Percentiles rank a stretch among this genome's conserved stretches.
Conservation (phyloP, 2,888 invertebrate species). For the Mamestra brassicae region DNA sequence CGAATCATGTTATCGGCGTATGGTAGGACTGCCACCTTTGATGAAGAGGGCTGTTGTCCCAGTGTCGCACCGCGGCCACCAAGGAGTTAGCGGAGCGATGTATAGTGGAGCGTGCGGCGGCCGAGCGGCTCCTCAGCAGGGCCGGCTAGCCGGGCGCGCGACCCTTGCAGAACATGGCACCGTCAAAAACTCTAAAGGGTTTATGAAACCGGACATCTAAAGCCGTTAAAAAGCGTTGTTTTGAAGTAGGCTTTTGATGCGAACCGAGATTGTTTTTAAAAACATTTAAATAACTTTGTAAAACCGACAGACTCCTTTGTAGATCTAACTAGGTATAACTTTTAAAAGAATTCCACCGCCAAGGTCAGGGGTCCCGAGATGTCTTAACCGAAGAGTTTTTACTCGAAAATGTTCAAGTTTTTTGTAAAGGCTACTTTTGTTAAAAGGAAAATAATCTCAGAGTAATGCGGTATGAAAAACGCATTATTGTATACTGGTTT, state of each 20-base stretch:
- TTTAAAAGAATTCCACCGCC: conserved; percentile 37
- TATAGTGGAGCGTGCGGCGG: no score
- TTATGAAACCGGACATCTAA: no score
- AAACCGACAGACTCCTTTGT: conserved; percentile 38
- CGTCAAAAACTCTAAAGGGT: no score
- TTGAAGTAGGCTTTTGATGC: neutral
- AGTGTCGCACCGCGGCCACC: no score
- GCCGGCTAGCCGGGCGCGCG: no score
- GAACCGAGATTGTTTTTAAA: conserved; percentile 19
- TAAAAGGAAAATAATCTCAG: conserved; percentile 30
- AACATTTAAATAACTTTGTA: conserved; percentile 25
- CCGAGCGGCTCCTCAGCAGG: no score
- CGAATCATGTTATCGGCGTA: no score
- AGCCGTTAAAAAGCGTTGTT: neutral
- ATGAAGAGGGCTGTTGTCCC: no score
- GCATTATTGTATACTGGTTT: conserved; percentile 27
- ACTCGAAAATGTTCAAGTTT: conserved; percentile 33
- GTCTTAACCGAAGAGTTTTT: conserved; percentile 36
- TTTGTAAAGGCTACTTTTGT: conserved; percentile 36
- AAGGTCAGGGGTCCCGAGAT: conserved; percentile 28
- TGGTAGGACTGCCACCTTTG: no score
- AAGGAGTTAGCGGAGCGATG: no score
- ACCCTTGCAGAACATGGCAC: no score
- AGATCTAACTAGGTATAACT: conserved; percentile 19
- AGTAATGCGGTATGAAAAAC: conserved; percentile 32